A percentile compares a stretch with the other conserved stretches of the same genome.
Evolutionary conservation across 2,888 invertebrate genomes (phyloP).

Genomic region (Latheticus oryzae): DNA sequence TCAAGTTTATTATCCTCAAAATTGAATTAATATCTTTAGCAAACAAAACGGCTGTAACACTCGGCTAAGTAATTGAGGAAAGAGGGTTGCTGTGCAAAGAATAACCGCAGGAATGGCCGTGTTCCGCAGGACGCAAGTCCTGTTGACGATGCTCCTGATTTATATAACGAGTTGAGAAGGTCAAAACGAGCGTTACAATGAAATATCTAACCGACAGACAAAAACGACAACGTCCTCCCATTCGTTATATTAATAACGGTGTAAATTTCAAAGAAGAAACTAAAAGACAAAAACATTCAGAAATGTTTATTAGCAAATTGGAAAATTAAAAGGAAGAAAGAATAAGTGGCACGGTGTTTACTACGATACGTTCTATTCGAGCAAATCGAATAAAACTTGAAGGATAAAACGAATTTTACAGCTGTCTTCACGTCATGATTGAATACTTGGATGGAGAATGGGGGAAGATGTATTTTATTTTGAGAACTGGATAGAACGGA

Average conservation of each 20-base stretch:
- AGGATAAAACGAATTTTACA: constrained; percentile 39
- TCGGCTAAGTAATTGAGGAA: constrained; percentile 21
- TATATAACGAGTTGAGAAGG: constrained; percentile 51
- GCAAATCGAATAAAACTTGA: constrained; percentile 10
- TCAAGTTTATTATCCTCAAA: too few species aligned
- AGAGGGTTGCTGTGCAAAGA: constrained; percentile 19
- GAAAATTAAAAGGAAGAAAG: too few species aligned
- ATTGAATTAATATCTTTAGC: too few species aligned
- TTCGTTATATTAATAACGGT: constrained; percentile 57
- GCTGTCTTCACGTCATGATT: constrained; percentile 39
- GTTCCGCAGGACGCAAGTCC: constrained; percentile 34
- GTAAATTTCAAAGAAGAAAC: constrained; percentile 23
- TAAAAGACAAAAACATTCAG: too few species aligned
- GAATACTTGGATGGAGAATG: constrained; percentile 25
- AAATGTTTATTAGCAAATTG: constrained; percentile 27
- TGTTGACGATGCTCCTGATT: constrained; percentile 53
- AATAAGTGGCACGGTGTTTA: too few species aligned
- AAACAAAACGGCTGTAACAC: too few species aligned
- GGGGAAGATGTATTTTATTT: constrained; percentile 33
- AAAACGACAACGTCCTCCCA: constrained; percentile 53
- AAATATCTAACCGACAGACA: constrained; percentile 53
- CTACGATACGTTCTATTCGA: too few species aligned
- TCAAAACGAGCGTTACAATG: constrained; percentile 49
- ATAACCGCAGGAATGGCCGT: constrained; percentile 23
- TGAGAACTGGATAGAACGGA: constrained; percentile 3